Base-by-base conservation (phyloP, 2,113 vertebrate species). In the Chiloscyllium plagiosum region DNA sequence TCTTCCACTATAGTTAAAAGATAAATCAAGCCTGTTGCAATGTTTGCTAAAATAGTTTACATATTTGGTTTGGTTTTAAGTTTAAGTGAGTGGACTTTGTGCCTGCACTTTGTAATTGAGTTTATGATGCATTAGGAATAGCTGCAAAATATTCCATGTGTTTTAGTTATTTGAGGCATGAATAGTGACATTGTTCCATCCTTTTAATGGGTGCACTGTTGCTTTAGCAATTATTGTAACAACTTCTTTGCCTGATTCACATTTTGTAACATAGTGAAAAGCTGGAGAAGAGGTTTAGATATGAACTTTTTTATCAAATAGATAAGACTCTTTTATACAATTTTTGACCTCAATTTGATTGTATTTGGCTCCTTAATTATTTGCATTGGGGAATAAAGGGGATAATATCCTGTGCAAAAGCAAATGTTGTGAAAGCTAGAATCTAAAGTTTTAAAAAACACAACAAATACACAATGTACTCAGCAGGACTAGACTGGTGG, bases 221-320 rank as follows among this genome's bases (percentile, higher is more conserved):
- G 19, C 50, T 86, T 42, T 17, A 56, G 86, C 12, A 61, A 56
- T 61, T 52, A 52, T 52, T 89, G 50, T 89, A 83, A 83, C 80
- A 4, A 83, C 3, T 47, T 37, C 37, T 42, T 17, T 47, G 76
- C 33, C 33, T 47, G 37, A 83, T n/a, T 83, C 80, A 42, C 80
- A 83, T 42, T 83, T 83, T 83, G 80, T 83, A 83, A 83, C 80
- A 83, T 83, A 42, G 80, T 83, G 37, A 37, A 83, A 47, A 83
- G 80, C 37, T 42, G 19, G 80, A 83, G 80, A 83, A 83, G 80
- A 83, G 80, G 80, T 83, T 83, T 83, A 83, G 80, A 83, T 83
- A 83, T 19, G 78, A 80, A 19, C 17, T 83, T 37, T 37, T 20
- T 83, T 83, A 83, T 83, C 37, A 19, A 17, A 37, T 20, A 4